Evolutionary conservation across 2,113 vertebrate genomes (phyloP).

Genomic region (Gavia stellata): DNA sequence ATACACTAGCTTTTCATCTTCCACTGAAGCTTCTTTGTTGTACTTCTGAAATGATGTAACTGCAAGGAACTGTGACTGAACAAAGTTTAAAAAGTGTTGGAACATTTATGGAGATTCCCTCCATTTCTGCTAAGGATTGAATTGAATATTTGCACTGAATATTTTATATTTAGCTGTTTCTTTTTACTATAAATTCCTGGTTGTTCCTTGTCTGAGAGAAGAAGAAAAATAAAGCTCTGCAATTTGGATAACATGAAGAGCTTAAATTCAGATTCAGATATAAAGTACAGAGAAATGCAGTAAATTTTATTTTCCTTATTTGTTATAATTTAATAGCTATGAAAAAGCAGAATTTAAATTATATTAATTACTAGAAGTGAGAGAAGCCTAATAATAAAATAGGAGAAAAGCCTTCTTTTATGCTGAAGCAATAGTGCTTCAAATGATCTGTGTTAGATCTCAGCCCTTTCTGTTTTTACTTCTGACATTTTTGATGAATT

Average conservation of each 20-base stretch:
- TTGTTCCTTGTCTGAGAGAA: neutral
- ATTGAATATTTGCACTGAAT: neutral
- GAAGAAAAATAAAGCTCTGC: neutral
- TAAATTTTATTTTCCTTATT: neutral
- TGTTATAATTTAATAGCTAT: neutral
- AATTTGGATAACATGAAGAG: neutral
- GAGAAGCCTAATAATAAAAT: neutral
- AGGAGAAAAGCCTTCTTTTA: neutral
- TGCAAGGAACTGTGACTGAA: neutral
- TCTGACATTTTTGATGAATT: neutral
- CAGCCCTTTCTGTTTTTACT: neutral
- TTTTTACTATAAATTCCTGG: neutral
- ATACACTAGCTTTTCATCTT: neutral
- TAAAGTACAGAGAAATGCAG: neutral
- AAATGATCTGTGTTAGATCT: neutral
- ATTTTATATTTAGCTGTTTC: neutral
- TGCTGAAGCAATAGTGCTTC: neutral
- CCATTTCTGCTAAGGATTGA: neutral
- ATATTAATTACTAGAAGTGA: neutral
- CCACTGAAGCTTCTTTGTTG: neutral
- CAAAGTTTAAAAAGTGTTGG: neutral
- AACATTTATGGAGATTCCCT: neutral
- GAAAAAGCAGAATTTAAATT: neutral
- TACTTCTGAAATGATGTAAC: neutral
- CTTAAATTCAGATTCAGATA: neutral